Conservation (phyloP, 2,797 vertebrate species). For the Steatocranus sp. region DNA sequence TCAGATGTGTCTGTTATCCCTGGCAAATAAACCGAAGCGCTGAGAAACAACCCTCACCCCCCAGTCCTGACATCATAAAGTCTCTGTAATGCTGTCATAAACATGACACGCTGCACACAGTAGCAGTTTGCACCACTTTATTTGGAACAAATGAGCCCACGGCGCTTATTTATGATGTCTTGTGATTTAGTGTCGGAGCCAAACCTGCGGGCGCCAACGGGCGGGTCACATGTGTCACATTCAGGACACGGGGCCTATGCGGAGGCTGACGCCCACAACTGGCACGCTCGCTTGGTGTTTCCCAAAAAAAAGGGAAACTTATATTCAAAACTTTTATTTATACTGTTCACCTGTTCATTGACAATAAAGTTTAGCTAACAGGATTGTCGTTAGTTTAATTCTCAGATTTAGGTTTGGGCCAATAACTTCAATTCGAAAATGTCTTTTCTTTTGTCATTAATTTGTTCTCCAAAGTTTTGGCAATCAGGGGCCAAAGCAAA, state of each 20-base stretch:
- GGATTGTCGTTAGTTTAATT: neutral
- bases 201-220: neutral
- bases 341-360: neutral
- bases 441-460: neutral
- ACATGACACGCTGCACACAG: slow-evolving; percentile 40
- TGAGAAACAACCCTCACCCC: neutral
- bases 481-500: neutral
- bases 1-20: slow-evolving; percentile 58
- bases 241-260: neutral
- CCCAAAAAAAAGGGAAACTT: neutral
- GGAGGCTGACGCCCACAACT: neutral
- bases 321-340: neutral
- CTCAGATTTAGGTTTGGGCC: neutral
- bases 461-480: neutral
- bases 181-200: slow-evolving; percentile 27
- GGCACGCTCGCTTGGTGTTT: neutral
- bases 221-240: neutral
- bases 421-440: neutral
- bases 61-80: slow-evolving; percentile 55
- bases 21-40: slow-evolving; percentile 52
- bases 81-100: slow-evolving; percentile 52
- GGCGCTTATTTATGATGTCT: slow-evolving; percentile 9
- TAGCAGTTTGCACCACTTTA: slow-evolving; percentile 22
- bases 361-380: neutral
- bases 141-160: slow-evolving; percentile 43